Percentiles rank a stretch among this genome's conserved stretches.
phyloP scores from a whole-genome alignment of 2,113 vertebrate genomes.

The Oostethus manadensis region DNA sequence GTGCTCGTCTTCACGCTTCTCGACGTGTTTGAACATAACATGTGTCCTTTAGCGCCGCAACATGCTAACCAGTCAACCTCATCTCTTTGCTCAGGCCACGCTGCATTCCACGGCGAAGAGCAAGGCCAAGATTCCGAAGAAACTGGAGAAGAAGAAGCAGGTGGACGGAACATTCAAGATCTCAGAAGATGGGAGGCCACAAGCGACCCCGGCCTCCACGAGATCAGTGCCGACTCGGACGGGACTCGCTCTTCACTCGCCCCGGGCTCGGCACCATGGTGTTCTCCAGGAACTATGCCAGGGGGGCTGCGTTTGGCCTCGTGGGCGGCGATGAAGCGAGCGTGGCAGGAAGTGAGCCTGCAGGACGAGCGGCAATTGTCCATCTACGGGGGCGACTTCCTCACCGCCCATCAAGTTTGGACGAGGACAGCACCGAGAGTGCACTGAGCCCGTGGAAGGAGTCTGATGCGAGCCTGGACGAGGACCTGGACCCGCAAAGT shows the following conservation, averaged over 20 bases:
- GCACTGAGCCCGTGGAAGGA: slow-evolving; percentile 86
- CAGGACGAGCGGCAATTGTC: slow-evolving; percentile 58
- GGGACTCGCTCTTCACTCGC: slow-evolving; percentile 90
- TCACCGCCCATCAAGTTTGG: slow-evolving; percentile 79
- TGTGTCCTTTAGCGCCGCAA: neutral
- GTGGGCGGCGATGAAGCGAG: slow-evolving; percentile 73
- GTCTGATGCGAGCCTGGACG: slow-evolving; percentile 75
- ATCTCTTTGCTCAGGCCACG: slow-evolving; percentile 74
- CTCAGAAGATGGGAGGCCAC: slow-evolving; percentile 93
- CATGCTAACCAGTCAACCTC: neutral
- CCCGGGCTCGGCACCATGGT: slow-evolving; percentile 96
- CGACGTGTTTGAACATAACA: neutral
- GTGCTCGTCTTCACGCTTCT: slow-evolving; percentile 28
- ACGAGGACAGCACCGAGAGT: slow-evolving; percentile 86
- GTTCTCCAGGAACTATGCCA: slow-evolving; percentile 91
- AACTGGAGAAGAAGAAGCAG: slow-evolving; percentile 88
- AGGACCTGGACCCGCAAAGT: slow-evolving; percentile 77
- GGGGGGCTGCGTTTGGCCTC: slow-evolving; percentile 78
- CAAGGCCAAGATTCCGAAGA: slow-evolving; percentile 92
- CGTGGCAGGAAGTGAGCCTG: slow-evolving; percentile 41
- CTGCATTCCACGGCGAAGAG: slow-evolving; percentile 87
- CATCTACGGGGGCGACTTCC: slow-evolving; percentile 76
- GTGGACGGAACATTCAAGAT: slow-evolving; percentile 89
- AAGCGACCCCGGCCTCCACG: slow-evolving; percentile 83
- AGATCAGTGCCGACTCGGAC: slow-evolving; percentile 95